Percentiles rank a stretch among this genome's conserved stretches.
phyloP scores from a whole-genome alignment of 2,113 vertebrate genomes.

The Colaptes auratus region DNA sequence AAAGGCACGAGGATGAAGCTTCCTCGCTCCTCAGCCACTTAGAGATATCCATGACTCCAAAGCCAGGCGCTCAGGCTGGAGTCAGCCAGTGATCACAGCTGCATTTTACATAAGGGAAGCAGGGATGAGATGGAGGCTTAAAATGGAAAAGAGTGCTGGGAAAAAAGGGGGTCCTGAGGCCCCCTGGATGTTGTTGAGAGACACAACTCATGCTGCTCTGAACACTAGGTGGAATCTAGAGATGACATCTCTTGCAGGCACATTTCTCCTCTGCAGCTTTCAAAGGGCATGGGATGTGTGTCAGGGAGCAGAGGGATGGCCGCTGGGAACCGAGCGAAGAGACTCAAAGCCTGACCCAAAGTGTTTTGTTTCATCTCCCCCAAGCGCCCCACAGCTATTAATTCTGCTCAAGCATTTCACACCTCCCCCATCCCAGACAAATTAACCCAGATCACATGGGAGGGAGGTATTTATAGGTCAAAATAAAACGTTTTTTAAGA shows the following conservation, averaged over 20 bases:
- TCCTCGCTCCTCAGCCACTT: background rate
- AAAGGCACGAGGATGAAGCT: background rate
- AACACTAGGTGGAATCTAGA: background rate
- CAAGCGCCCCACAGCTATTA: background rate
- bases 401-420: background rate
- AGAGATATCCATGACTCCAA: background rate
- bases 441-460: background rate
- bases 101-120: background rate
- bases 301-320: background rate
- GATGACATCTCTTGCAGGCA: background rate
- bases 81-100: background rate
- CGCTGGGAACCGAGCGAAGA: accelerated
- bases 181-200: background rate
- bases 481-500: background rate
- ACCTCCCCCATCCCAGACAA: background rate
- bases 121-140: background rate
- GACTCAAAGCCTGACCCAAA: background rate
- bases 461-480: background rate
- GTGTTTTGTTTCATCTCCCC: background rate
- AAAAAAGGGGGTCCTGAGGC: background rate
- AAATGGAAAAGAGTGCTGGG: background rate
- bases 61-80: background rate
- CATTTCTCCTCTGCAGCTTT: conserved; percentile 13
- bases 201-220: background rate
- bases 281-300: background rate